These are phyloP conservation scores for Stigmatopora nigra DNA, from an alignment of 2,113 vertebrate genomes.

Conservation along the genomic window DNA sequence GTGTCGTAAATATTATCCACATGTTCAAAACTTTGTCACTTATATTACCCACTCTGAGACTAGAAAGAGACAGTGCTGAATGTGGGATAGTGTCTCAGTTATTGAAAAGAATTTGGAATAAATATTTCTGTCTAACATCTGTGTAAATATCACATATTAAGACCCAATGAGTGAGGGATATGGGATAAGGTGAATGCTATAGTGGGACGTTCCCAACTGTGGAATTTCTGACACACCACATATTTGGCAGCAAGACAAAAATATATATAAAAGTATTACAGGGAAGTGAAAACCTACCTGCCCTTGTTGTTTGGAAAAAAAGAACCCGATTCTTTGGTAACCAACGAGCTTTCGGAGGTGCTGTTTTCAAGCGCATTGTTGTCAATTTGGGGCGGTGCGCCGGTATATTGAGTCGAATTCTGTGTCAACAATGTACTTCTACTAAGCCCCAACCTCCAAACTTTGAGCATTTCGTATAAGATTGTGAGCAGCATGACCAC, in stretches of 20 bases:
- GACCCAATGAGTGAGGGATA: no score
- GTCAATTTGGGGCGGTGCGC: constrained; percentile 28
- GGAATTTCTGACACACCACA: neutral
- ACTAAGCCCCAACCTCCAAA: constrained; percentile 73
- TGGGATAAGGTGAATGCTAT: no score
- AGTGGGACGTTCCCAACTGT: neutral
- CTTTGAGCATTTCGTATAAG: constrained; percentile 83
- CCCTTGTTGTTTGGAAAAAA: neutral
- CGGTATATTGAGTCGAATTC: neutral
- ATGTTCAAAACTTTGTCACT: no score
- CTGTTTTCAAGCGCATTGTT: constrained; percentile 36
- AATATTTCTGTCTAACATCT: no score
- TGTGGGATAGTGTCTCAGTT: no score
- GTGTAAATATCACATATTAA: no score
- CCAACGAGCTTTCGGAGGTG: constrained; percentile 53
- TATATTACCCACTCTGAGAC: no score
- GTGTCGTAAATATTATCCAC: no score
- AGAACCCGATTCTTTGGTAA: constrained; percentile 9
- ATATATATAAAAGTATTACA: neutral
- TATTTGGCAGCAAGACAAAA: neutral
- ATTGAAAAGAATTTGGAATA: no score
- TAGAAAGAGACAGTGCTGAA: no score
- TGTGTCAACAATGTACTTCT: constrained; percentile 13
- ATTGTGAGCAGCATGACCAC: constrained; percentile 80
- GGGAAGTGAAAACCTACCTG: constrained; percentile 38